Conservation (phyloP, 2,797 vertebrate genomes). For the Sebastes diaconus region DNA sequence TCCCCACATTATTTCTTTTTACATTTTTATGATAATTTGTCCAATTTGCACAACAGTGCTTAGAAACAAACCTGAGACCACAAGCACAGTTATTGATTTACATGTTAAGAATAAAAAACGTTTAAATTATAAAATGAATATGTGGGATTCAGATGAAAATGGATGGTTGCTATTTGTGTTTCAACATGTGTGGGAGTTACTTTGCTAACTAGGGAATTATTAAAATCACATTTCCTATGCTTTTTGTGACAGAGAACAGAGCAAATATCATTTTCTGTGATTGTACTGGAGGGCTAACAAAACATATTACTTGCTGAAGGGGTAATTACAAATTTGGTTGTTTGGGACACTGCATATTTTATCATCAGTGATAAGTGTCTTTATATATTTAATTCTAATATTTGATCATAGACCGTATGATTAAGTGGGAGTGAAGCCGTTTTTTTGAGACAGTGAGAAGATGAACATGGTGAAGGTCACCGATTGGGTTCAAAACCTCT, state of each 20-base stretch:
- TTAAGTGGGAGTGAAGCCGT: not conserved
- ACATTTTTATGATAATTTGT: not conserved
- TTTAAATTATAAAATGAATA: constrained; percentile 8
- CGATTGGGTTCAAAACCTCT: not conserved
- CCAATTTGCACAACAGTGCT: not conserved
- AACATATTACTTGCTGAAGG: constrained; percentile 12
- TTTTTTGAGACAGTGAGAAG: not conserved
- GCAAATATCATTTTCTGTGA: not conserved
- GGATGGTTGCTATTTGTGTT: not conserved
- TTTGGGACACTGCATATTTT: not conserved
- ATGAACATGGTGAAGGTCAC: not conserved
- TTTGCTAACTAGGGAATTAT: constrained; percentile 11
- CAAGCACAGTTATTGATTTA: not conserved
- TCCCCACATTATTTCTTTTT: not conserved
- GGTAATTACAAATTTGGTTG: constrained; percentile 3
- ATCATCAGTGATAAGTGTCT: not conserved
- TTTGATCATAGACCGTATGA: not conserved
- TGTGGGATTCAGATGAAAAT: not conserved
- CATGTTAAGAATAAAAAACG: not conserved
- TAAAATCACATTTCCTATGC: not conserved
- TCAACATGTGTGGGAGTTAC: not conserved
- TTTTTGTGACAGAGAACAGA: not conserved
- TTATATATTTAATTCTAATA: not conserved
- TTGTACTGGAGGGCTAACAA: not conserved
- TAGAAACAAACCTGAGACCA: not conserved